Base-by-base conservation (phyloP, 2,113 vertebrate species). In the Cryptomyrus ogoouensis region DNA sequence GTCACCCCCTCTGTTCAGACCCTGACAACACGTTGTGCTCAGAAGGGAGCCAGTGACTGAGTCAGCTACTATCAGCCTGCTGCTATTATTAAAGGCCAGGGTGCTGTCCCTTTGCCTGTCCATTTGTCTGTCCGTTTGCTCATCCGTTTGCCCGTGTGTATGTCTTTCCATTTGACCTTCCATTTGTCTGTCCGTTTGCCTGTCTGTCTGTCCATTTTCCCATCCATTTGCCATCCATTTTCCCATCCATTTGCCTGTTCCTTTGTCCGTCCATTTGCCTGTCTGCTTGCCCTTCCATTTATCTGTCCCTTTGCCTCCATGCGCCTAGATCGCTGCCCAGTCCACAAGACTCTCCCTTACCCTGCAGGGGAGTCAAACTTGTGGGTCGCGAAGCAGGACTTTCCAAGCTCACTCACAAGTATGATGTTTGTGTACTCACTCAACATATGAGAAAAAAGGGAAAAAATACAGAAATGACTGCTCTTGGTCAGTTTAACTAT, bases 71-170 rank as follows among this genome's bases (percentile, higher is more conserved):
- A 86, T 83, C 70, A 88, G 70, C 52, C 35, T 80, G 47, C 35
- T 80, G 85, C 85, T 90, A 83, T 83, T 90, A 88, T 47, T 47
- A 88, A 88, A 90, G 90, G 8, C 46, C 49, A 21, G n/a, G 0
- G 46, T 46, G 19, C 89, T 87, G 56, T 74, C 89, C 50, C 9
- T 62, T 62, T 50, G 44, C 19, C 44, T 85, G 8, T 90, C 89
- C 0, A 2, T 24, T 58, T 24, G 56, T 2, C 21, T 3, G 21
- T n/a, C 6, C 5, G 1, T 56, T 24, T 21, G 52, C 12, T 1
- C 3, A 1, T 52, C 50, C 50, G 0, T 52, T 52, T 17, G 52
- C 17, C 52, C 19, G 15, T 52, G 1, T 1, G 0, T 53, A 1
- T 5, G 50, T 15, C 50, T 1, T 0, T 52, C 15, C 0, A 1